phyloP scores from a whole-genome alignment of 2,888 invertebrate genomes.

The Augiades crinisus region DNA sequence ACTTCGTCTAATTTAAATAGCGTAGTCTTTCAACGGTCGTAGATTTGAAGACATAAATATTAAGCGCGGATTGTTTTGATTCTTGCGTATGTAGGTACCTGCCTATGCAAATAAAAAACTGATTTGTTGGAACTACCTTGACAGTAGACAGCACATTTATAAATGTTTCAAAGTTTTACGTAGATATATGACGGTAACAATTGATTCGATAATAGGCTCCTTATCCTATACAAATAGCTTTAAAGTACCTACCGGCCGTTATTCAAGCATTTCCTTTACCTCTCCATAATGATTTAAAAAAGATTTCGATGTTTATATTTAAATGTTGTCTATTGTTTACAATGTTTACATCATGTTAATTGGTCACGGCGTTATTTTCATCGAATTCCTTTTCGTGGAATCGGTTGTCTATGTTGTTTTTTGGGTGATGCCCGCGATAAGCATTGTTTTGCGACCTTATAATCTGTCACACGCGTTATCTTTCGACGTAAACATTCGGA shows the following conservation, averaged over 20 bases:
- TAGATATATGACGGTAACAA: conserved; percentile 5
- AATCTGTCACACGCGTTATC: conserved; percentile 8
- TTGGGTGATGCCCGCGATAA: conserved; percentile 2
- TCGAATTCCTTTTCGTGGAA: neutral
- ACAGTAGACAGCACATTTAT: conserved; percentile 4
- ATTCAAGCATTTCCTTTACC: too few species aligned
- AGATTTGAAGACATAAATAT: conserved; percentile 10
- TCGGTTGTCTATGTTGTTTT: neutral
- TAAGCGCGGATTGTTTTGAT: conserved; percentile 1
- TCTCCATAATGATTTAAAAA: neutral
- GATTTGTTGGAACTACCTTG: conserved; percentile 16
- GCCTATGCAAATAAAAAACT: conserved; percentile 8
- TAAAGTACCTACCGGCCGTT: too few species aligned
- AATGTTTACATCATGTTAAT: neutral
- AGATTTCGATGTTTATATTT: neutral
- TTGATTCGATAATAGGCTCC: conserved; percentile 8
- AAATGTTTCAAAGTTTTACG: neutral
- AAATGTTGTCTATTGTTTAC: conserved; percentile 1
- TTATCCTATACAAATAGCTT: conserved; percentile 30
- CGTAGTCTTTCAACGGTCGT: too few species aligned
- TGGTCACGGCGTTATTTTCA: neutral
- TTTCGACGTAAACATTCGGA: conserved; percentile 16
- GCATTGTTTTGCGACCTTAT: conserved; percentile 9
- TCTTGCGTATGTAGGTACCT: neutral
- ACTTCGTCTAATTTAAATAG: too few species aligned